Evolutionary conservation across 2,888 invertebrate genomes (phyloP).

Genomic region (Drosophila tripunctata): DNA sequence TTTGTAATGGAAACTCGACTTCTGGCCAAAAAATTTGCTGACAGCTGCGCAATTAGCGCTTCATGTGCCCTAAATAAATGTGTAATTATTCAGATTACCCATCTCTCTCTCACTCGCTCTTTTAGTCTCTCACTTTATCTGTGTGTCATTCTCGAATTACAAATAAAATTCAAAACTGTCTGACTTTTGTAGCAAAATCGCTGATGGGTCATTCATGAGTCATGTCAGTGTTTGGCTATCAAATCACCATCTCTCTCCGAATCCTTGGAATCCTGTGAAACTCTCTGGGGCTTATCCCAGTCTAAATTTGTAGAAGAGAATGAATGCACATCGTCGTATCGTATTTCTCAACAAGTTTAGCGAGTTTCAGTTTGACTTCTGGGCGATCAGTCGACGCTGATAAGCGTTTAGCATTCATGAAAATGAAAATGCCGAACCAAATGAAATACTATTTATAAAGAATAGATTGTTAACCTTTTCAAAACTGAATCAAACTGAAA

Average conservation of each 20-base stretch:
- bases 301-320: conserved; percentile 4
- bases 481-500: conserved; percentile 15
- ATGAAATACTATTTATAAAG: conserved; percentile 31
- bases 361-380: conserved; percentile 80
- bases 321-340: no score
- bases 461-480: conserved; percentile 67
- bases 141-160: no score
- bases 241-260: conserved; percentile 64
- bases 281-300: conserved; percentile 33
- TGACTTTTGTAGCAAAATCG: conserved; percentile 74
- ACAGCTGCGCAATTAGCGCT: conserved; percentile 78
- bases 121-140: no score
- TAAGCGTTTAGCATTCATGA: conserved; percentile 69
- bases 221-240: conserved; percentile 57
- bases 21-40: conserved; percentile 31
- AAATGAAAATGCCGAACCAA: conserved; percentile 8
- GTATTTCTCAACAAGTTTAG: conserved; percentile 80
- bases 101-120: neutral
- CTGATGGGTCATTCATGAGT: conserved; percentile 45
- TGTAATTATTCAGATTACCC: conserved; percentile 41
- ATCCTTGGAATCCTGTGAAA: conserved; percentile 16
- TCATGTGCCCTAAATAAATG: conserved; percentile 22
- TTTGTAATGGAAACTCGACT: conserved; percentile 47
- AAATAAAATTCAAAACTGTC: conserved; percentile 44
- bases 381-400: conserved; percentile 71